Percentiles rank a stretch among this genome's conserved stretches.
Conservation (phyloP, 2,888 invertebrate species). For the Hemaris fuciformis region DNA sequence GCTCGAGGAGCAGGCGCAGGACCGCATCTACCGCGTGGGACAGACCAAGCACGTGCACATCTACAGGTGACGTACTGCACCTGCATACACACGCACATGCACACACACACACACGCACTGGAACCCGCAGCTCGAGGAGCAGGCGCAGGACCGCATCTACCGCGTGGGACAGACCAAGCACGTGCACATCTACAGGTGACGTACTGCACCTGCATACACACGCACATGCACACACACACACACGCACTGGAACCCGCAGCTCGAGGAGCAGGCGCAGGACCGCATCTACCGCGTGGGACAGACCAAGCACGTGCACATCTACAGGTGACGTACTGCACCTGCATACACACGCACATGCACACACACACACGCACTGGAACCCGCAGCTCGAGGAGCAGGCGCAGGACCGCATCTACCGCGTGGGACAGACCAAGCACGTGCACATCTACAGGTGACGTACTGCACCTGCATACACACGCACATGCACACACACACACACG, state of each 20-base stretch:
- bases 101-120: conserved; percentile 98
- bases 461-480: too few species aligned
- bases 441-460: conserved; percentile 90
- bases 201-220: too few species aligned
- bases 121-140: conserved; percentile 97
- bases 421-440: conserved; percentile 92
- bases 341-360: background rate
- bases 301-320: conserved; percentile 88
- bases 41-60: conserved; percentile 91
- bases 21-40: conserved; percentile 95
- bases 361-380: conserved; percentile 99
- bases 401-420: conserved; percentile 95
- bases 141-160: conserved; percentile 97
- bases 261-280: conserved; percentile 97
- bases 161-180: conserved; percentile 92
- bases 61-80: conserved; percentile 90
- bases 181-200: conserved; percentile 91
- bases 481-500: too few species aligned
- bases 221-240: too few species aligned
- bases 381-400: conserved; percentile 97
- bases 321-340: too few species aligned
- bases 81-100: background rate
- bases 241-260: conserved; percentile 98
- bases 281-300: conserved; percentile 96
- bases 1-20: conserved; percentile 96